These are phyloP conservation scores for Epinephelus moara DNA, from an alignment of 2,113 vertebrate species.

Conservation along the genomic window DNA sequence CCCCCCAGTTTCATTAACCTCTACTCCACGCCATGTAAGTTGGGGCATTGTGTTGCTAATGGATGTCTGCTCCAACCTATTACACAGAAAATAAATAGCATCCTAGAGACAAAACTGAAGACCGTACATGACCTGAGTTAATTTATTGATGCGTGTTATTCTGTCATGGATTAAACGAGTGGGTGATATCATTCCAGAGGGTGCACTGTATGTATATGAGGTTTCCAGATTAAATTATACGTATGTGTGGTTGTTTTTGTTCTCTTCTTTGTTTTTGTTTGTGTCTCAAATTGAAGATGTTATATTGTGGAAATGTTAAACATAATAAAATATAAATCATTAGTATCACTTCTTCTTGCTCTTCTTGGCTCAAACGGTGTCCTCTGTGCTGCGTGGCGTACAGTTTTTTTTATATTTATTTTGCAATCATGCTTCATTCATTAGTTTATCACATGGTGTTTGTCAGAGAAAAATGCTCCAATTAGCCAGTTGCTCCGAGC, in stretches of 20 bases:
- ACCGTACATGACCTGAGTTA: conserved; percentile 46
- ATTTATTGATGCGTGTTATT: conserved; percentile 64
- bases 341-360: conserved; percentile 19
- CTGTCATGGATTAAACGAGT: conserved; percentile 38
- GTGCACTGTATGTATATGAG: conserved; percentile 74
- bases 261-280: conserved; percentile 43
- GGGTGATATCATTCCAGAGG: conserved; percentile 62
- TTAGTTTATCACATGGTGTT: conserved; percentile 82
- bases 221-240: conserved; percentile 75
- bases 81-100: conserved; percentile 28
- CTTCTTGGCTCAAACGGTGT: background rate
- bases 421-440: conserved; percentile 63
- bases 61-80: conserved; percentile 65
- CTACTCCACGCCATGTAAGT: conserved; percentile 17
- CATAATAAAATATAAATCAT: conserved; percentile 68
- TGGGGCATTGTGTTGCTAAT: conserved; percentile 65
- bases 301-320: conserved; percentile 72
- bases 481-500: conserved; percentile 45
- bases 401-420: background rate
- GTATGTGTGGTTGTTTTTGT: conserved; percentile 58
- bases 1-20: conserved; percentile 32
- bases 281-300: conserved; percentile 68
- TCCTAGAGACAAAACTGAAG: conserved; percentile 33
- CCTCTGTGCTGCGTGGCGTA: background rate
- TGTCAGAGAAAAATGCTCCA: conserved; percentile 71